A percentile compares a stretch with the other conserved stretches of the same genome.
phyloP scores from a whole-genome alignment of 1,140 invertebrate species.

The Diorhabda carinulata region DNA sequence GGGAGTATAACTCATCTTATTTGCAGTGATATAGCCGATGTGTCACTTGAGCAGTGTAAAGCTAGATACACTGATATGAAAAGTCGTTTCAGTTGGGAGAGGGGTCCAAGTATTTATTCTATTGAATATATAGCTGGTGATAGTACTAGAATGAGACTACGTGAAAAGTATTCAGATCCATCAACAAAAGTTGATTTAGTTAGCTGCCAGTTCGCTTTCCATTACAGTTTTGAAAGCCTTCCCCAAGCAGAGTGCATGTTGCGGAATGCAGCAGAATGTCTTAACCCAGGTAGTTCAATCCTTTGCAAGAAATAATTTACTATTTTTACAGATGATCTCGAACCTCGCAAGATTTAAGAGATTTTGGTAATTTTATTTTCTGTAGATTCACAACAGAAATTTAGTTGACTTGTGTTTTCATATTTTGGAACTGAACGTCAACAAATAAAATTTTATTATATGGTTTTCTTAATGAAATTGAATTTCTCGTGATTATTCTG shows the following conservation, averaged over 20 bases:
- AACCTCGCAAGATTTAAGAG: too few species aligned
- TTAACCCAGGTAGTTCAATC: slow-evolving; percentile 63
- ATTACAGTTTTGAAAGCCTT: slow-evolving; percentile 93
- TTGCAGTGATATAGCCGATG: slow-evolving; percentile 90
- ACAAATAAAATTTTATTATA: too few species aligned
- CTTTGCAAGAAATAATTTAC: too few species aligned
- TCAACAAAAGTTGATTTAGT: slow-evolving; percentile 82
- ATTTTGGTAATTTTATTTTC: too few species aligned
- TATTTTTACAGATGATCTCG: too few species aligned
- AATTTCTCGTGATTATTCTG: too few species aligned
- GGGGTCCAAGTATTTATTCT: slow-evolving; percentile 56
- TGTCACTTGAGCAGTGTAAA: slow-evolving; percentile 85
- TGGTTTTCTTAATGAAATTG: too few species aligned
- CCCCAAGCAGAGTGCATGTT: slow-evolving; percentile 91
- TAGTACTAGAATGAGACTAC: slow-evolving; percentile 78
- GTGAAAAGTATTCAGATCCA: slow-evolving; percentile 67
- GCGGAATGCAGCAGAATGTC: slow-evolving; percentile 83
- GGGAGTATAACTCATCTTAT: slow-evolving; percentile 76
- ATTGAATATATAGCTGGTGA: slow-evolving; percentile 91
- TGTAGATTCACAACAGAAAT: too few species aligned
- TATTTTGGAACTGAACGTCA: too few species aligned
- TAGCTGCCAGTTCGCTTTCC: slow-evolving; percentile 96
- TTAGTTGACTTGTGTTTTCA: too few species aligned
- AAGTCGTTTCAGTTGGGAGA: slow-evolving; percentile 45
- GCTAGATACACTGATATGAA: slow-evolving; percentile 62